A percentile compares a stretch with the other conserved stretches of the same genome.
Conservation (phyloP, 2,797 vertebrate genomes). For the Tiaroga cobitis region DNA sequence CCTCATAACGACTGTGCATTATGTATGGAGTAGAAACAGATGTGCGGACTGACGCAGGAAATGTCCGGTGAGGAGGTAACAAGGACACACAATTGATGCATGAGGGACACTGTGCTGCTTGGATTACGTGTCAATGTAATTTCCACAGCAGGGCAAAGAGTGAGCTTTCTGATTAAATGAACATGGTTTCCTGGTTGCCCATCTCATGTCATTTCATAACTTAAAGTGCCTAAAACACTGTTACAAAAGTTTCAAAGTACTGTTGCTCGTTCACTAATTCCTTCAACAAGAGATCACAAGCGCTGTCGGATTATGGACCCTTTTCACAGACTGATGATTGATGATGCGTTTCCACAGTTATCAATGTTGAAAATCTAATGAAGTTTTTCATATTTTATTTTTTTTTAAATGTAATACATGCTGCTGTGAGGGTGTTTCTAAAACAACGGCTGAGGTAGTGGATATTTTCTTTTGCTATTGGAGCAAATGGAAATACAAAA, state of each 20-base stretch:
- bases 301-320: neutral
- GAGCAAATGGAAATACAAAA: no score
- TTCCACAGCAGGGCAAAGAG: conserved; percentile 43
- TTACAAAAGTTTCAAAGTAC: neutral
- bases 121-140: conserved; percentile 17
- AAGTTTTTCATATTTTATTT: neutral
- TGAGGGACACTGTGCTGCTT: neutral
- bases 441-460: no score
- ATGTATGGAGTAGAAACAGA: conserved; percentile 2
- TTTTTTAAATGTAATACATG: neutral
- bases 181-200: conserved; percentile 30
- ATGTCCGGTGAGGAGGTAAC: neutral
- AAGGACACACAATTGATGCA: conserved; percentile 5
- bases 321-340: neutral
- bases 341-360: neutral
- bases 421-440: no score
- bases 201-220: neutral
- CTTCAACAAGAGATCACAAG: neutral
- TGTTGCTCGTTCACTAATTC: neutral
- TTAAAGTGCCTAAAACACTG: neutral
- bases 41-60: conserved; percentile 17
- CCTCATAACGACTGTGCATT: conserved; percentile 16
- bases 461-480: no score
- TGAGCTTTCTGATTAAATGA: conserved; percentile 41
- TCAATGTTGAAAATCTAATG: neutral